Evolutionary conservation across 2,113 vertebrate species (phyloP).

Genomic region (Lates calcarifer): DNA sequence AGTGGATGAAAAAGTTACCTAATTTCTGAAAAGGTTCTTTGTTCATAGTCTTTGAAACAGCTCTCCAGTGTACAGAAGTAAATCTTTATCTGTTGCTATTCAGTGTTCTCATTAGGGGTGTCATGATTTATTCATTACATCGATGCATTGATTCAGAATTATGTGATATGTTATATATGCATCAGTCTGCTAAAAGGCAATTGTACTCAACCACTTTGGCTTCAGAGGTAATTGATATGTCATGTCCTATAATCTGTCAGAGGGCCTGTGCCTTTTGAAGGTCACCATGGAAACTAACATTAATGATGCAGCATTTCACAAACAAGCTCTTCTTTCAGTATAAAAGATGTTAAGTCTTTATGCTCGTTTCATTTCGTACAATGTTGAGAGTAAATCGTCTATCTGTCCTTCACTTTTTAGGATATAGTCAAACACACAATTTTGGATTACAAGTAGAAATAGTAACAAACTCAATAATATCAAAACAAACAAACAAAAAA

Average conservation of each 20-base stretch:
- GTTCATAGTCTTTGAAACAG: background rate
- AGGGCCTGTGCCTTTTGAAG: background rate
- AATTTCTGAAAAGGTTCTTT: constrained; percentile 1
- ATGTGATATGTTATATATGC: background rate
- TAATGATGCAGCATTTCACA: background rate
- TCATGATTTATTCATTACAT: constrained; percentile 13
- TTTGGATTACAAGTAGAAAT: background rate
- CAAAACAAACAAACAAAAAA: background rate
- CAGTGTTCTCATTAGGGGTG: background rate
- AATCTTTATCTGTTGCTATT: constrained; percentile 4
- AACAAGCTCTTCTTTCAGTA: background rate
- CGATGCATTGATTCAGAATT: background rate
- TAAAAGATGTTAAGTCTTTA: background rate
- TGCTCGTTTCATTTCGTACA: background rate
- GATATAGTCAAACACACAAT: background rate
- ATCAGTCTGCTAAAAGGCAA: background rate
- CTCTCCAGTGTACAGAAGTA: background rate
- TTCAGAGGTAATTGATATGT: background rate
- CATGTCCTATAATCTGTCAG: background rate
- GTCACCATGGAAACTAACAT: constrained; percentile 3
- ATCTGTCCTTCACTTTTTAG: background rate
- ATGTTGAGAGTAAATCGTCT: background rate
- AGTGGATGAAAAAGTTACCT: background rate
- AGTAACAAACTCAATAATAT: background rate
- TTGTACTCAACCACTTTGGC: background rate